Percentiles rank a stretch among this genome's conserved stretches.
These are phyloP conservation scores for Denticeps clupeoides DNA, from an alignment of 2,797 vertebrate species.

Conservation along the genomic window DNA sequence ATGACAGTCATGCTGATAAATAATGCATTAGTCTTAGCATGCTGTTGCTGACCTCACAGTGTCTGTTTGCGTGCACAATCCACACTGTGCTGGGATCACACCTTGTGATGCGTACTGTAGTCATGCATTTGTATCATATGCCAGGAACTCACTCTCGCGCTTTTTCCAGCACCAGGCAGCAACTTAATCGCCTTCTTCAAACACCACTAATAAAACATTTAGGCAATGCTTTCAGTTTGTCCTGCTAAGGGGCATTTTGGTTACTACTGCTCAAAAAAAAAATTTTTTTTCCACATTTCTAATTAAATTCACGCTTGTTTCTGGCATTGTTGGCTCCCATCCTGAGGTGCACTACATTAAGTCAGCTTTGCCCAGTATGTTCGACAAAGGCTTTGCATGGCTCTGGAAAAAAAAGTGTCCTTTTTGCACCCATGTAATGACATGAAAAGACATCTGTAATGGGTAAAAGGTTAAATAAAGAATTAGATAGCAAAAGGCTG, in stretches of 20 bases:
- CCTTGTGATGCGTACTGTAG: background rate
- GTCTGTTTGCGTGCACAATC: constrained; percentile 14
- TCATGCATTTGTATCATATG: constrained; percentile 1
- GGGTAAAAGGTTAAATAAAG: constrained; percentile 34
- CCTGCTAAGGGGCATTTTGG: background rate
- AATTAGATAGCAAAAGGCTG: constrained; percentile 28
- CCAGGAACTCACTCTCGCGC: background rate
- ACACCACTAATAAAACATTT: background rate
- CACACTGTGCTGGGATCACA: constrained; percentile 4
- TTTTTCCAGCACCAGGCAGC: background rate
- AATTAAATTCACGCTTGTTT: background rate
- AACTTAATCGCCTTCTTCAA: background rate
- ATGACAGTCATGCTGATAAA: constrained; percentile 13
- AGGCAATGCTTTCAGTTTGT: background rate
- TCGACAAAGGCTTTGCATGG: constrained; percentile 9
- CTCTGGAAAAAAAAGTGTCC: constrained; percentile 14
- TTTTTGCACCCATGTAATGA: constrained; percentile 30
- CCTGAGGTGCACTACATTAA: constrained; percentile 9
- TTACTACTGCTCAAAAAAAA: background rate
- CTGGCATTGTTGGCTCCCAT: constrained; percentile 1
- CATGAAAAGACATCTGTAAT: constrained; percentile 26
- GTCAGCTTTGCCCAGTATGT: constrained; percentile 7
- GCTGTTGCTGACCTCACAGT: constrained; percentile 8
- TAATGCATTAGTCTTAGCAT: constrained; percentile 18
- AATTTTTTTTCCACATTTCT: background rate